Percentiles rank a stretch among this genome's conserved stretches.
These are phyloP conservation scores for Lagocephalus sceleratus DNA, from an alignment of 2,797 vertebrate species.

Conservation along the genomic window DNA sequence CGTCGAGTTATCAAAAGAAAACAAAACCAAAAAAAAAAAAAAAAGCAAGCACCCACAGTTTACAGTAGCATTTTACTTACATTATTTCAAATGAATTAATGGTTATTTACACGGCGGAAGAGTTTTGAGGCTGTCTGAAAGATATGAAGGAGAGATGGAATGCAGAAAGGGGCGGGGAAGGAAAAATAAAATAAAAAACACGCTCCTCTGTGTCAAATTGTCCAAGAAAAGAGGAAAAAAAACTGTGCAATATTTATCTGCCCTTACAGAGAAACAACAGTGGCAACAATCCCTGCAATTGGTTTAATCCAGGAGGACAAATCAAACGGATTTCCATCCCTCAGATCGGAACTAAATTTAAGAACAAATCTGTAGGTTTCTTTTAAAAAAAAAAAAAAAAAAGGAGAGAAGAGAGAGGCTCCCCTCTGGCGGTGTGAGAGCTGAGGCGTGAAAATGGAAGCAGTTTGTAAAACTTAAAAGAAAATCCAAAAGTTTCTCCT, in stretches of 20 bases:
- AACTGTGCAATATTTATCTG: conserved; percentile 87
- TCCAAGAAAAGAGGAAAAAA: conserved; percentile 66
- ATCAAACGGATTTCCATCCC: conserved; percentile 62
- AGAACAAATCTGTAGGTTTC: conserved; percentile 46
- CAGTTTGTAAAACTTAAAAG: conserved; percentile 60
- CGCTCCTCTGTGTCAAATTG: conserved; percentile 59
- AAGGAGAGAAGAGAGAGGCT: conserved; percentile 18
- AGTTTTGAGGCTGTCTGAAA: conserved; percentile 63
- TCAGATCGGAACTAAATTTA: conserved; percentile 55
- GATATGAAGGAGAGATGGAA: conserved; percentile 68
- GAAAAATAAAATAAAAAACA: conserved; percentile 33
- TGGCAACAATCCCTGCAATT: conserved; percentile 89
- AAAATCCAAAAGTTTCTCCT: conserved; percentile 62
- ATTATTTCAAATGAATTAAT: conserved; percentile 69
- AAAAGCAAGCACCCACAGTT: conserved; percentile 74
- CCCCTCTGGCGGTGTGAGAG: conserved; percentile 26
- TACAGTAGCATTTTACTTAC: conserved; percentile 78
- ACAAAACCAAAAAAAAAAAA: conserved; percentile 56
- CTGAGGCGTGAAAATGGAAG: conserved; percentile 62
- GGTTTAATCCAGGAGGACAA: conserved; percentile 74
- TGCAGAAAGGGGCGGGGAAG: conserved; percentile 37
- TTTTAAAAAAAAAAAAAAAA: conserved; percentile 17
- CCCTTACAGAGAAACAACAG: conserved; percentile 82
- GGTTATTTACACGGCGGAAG: conserved; percentile 75
- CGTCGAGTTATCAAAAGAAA: conserved; percentile 62